These are phyloP conservation scores for Conopomorpha cramerella DNA, from an alignment of 1,140 invertebrate genomes.

Conservation along the genomic window DNA sequence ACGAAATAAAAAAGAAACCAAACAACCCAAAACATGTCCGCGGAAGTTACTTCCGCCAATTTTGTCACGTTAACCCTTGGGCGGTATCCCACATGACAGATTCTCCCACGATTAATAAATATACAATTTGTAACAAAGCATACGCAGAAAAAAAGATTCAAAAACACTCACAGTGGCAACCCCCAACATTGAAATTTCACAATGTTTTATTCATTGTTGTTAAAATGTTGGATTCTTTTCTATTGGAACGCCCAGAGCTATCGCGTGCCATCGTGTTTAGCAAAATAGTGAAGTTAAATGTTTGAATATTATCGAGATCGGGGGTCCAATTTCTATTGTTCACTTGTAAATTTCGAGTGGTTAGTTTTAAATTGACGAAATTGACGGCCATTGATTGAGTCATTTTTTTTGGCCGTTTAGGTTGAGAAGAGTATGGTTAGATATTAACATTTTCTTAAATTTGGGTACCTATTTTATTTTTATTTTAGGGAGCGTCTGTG, in stretches of 20 bases:
- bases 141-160: conserved; percentile 5
- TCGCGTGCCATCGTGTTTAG: conserved; percentile 30
- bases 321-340: no score
- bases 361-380: no score
- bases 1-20: no score
- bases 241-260: conserved; percentile 23
- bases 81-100: conserved; percentile 23
- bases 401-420: no score
- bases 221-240: conserved; percentile 21
- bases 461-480: no score
- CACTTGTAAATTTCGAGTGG: no score
- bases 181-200: no score
- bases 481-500: no score
- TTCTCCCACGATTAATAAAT: conserved; percentile 33
- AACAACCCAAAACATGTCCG: no score
- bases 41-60: conserved; percentile 26
- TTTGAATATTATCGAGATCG: conserved; percentile 32
- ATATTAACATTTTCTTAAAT: no score
- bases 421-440: no score
- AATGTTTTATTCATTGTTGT: conserved; percentile 36
- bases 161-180: conserved; percentile 8
- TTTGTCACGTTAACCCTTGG: conserved; percentile 14
- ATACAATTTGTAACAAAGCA: conserved; percentile 23
- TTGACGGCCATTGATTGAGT: no score
- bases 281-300: conserved; percentile 22